A percentile compares a stretch with the other conserved stretches of the same genome.
These are phyloP conservation scores for Ataeniobius toweri DNA, from an alignment of 2,797 vertebrate species.

Conservation along the genomic window DNA sequence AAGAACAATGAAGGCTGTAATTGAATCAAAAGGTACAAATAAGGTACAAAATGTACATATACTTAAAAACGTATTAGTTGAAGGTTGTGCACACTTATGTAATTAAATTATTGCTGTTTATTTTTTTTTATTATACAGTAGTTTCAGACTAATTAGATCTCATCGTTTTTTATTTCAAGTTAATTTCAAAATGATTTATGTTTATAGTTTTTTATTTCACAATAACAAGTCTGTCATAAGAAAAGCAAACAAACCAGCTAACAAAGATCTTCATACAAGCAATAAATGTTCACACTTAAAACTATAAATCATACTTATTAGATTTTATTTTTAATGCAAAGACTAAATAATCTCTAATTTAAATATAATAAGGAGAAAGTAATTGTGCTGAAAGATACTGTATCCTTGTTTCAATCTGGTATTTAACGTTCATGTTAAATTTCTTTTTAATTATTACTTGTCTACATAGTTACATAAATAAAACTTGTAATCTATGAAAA, in stretches of 20 bases:
- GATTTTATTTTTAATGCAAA: not conserved
- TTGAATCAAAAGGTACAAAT: no score
- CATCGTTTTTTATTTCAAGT: not conserved
- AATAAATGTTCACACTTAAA: not conserved
- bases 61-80: no score
- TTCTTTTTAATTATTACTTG: not conserved
- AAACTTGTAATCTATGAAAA: not conserved
- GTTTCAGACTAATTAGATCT: not conserved
- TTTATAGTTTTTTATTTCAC: not conserved
- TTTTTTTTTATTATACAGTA: not conserved
- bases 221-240: not conserved
- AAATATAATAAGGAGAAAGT: not conserved
- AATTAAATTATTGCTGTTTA: not conserved
- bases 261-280: not conserved
- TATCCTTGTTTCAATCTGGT: not conserved
- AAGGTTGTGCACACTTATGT: not conserved
- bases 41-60: not conserved
- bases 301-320: not conserved
- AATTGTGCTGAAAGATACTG: not conserved
- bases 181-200: not conserved
- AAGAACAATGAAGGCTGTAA: not conserved
- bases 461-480: not conserved
- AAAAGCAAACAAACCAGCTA: not conserved
- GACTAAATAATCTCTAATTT: not conserved
- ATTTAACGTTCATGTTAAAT: not conserved